Percentiles rank a stretch among this genome's conserved stretches.
phyloP scores from a whole-genome alignment of 2,113 vertebrate species.

The Siniperca chuatsi region DNA sequence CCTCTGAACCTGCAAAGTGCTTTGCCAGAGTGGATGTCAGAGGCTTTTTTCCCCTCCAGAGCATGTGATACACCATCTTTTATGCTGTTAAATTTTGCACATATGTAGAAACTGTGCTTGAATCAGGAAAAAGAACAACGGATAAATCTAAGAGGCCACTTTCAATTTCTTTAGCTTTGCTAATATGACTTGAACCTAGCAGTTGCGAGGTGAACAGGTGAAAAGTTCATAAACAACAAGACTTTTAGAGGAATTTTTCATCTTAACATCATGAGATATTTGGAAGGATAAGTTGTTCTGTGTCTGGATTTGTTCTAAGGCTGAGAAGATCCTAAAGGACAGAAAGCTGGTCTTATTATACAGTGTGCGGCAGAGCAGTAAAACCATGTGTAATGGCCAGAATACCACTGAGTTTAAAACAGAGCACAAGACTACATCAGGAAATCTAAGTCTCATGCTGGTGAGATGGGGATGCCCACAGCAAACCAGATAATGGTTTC shows the following conservation, averaged over 20 bases:
- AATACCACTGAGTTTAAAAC: conserved; percentile 3
- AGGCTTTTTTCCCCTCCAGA: background rate
- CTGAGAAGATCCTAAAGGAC: background rate
- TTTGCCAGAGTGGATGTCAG: background rate
- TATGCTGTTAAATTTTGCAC: background rate
- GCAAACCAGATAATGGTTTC: background rate
- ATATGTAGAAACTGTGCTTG: background rate
- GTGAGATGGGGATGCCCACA: background rate
- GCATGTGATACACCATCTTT: background rate
- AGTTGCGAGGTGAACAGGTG: background rate
- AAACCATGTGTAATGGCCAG: background rate
- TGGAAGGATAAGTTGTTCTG: background rate
- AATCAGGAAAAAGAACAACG: background rate
- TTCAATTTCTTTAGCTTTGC: background rate
- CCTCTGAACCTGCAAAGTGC: conserved; percentile 31
- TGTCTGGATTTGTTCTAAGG: conserved; percentile 1
- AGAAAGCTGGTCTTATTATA: conserved; percentile 1
- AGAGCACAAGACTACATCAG: background rate
- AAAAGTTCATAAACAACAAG: conserved; percentile 1
- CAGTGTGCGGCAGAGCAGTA: background rate
- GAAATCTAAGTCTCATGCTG: background rate
- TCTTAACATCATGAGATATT: background rate
- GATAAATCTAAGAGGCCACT: background rate
- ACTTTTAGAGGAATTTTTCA: background rate
- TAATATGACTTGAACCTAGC: background rate